Conservation (phyloP, 2,888 invertebrate genomes). For the Drosophila diplacantha region DNA sequence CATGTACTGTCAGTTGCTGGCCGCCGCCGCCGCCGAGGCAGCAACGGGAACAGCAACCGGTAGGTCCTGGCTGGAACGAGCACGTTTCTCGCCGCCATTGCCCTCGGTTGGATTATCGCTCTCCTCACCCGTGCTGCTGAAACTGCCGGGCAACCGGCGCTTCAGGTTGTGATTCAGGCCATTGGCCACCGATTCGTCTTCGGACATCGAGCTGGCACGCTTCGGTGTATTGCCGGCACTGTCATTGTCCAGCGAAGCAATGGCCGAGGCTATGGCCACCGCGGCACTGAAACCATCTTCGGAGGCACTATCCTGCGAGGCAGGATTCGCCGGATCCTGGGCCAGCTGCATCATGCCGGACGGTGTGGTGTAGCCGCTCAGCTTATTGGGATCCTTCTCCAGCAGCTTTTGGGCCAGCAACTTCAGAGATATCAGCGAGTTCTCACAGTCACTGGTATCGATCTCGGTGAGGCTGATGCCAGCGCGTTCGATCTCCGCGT, state of each 20-base stretch:
- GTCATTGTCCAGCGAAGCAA: slow-evolving; percentile 73
- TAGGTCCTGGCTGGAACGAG: slow-evolving; percentile 35
- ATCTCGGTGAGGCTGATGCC: slow-evolving; percentile 94
- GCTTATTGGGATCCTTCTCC: slow-evolving; percentile 88
- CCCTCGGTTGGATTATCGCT: slow-evolving; percentile 66
- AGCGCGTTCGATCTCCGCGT: slow-evolving; percentile 94
- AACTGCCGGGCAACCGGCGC: slow-evolving; percentile 67
- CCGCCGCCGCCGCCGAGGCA: slow-evolving; percentile 43
- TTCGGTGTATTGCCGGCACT: slow-evolving; percentile 74
- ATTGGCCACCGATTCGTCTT: slow-evolving; percentile 66
- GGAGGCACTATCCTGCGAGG: slow-evolving; percentile 75
- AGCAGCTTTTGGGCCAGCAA: slow-evolving; percentile 88
- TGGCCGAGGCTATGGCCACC: slow-evolving; percentile 72
- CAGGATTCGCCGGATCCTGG: slow-evolving; percentile 54
- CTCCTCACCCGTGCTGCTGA: slow-evolving; percentile 73
- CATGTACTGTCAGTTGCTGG: slow-evolving; percentile 74
- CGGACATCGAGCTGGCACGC: slow-evolving; percentile 72
- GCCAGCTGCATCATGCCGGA: slow-evolving; percentile 70
- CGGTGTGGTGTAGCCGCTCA: slow-evolving; percentile 79
- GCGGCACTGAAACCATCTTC: slow-evolving; percentile 76
- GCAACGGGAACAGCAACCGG: slow-evolving; percentile 26
- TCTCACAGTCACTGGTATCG: slow-evolving; percentile 97
- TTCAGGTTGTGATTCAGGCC: slow-evolving; percentile 61
- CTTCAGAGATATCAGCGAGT: slow-evolving; percentile 92
- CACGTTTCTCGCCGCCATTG: slow-evolving; percentile 52